Conservation (phyloP, 1,140 invertebrate genomes). For the Drosophila ercepeae region DNA sequence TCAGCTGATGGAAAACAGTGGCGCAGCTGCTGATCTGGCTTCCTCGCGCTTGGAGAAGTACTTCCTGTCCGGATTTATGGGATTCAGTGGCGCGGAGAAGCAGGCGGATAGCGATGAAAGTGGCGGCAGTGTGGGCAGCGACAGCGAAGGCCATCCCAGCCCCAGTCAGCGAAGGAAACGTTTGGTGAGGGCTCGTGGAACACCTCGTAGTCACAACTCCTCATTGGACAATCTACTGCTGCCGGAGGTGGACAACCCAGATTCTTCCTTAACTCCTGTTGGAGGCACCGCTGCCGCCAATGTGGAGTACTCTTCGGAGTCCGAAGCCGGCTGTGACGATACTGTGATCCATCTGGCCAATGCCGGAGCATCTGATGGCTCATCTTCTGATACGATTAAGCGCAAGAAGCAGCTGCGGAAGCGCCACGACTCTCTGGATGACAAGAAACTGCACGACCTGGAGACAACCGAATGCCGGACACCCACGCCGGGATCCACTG, state of each 20-base stretch:
- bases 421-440: conserved; percentile 85
- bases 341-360: conserved; percentile 85
- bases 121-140: conserved; percentile 90
- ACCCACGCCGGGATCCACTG: conserved; percentile 81
- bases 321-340: conserved; percentile 89
- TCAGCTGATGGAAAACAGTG: conserved; percentile 85
- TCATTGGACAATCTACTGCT: conserved; percentile 90
- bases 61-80: conserved; percentile 93
- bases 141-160: conserved; percentile 93
- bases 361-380: conserved; percentile 86
- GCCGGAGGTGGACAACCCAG: conserved; percentile 82
- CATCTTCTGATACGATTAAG: conserved; percentile 92
- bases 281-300: conserved; percentile 69
- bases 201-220: conserved; percentile 90
- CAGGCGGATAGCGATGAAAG: conserved; percentile 88
- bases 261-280: conserved; percentile 84
- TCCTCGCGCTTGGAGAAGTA: conserved; percentile 95
- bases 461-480: conserved; percentile 84
- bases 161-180: conserved; percentile 93
- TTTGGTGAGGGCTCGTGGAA: conserved; percentile 90
- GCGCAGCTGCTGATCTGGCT: conserved; percentile 87
- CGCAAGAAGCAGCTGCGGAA: conserved; percentile 90
- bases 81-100: conserved; percentile 88
- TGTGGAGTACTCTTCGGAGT: conserved; percentile 89
- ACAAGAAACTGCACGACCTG: conserved; percentile 84